Evolutionary conservation across 2,113 vertebrate species (phyloP), one percentile per base, ranked within the genome.

Genomic region (Falco punctatus): DNA sequence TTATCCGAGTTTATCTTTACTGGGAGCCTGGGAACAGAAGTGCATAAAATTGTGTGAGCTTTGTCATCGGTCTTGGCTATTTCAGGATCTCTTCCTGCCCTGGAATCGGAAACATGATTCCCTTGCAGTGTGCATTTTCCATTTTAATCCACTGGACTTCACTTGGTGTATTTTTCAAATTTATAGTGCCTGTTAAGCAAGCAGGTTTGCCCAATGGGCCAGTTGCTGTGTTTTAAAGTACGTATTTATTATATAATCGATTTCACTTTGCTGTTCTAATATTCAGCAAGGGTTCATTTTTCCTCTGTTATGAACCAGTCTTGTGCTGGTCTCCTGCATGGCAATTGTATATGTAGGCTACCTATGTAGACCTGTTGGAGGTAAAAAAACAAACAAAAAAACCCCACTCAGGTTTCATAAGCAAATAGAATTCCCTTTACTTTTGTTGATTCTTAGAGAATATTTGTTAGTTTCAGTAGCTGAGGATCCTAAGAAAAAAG

Each of bases 141-240:
- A 8, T 77, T 88, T 38, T 40, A 85, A 85, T 87, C 30, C 49
- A 13, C 35, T 91, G 73, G 77, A 88, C 38, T 93, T 78, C 52
- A 44, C 13, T 64, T 0, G 4, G 32, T 82, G 28, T 91, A 13
- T 91, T 85, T 92, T 72, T 91, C 66, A 75, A 42, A 49, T 92
- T 49, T 52, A n/a, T 46, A 18, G 52, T 24, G 9, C 70, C 81
- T 66, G 35, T 65, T 86, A 35, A 58, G 87, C 82, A 91, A 86
- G 74, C 54, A 86, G 58, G 19, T 85, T 95, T 94, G 58, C 81
- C 84, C 85, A 61, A 0, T 70, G 64, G 87, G 49, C 58, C 66
- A 49, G 84, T 88, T 85, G 66, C 84, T 85, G 78, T 59, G 69
- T 81, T 94, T 94, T 78, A 69, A 89, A 86, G 72, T 74, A 78